These are phyloP conservation scores for Pangasianodon gigas DNA, from an alignment of 2,113 vertebrate genomes.

Conservation along the genomic window DNA sequence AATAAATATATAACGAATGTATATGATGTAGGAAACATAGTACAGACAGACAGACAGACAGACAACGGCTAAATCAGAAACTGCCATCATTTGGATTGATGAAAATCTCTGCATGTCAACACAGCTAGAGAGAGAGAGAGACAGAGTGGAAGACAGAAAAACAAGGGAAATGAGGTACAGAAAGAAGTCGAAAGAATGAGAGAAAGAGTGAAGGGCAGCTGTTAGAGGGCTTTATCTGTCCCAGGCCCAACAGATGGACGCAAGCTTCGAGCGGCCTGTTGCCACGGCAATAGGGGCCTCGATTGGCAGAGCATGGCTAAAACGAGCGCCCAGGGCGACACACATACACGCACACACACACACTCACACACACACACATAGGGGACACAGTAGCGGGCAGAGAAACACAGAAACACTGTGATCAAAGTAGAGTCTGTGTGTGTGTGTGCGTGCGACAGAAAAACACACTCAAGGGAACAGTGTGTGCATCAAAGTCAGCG, in stretches of 20 bases:
- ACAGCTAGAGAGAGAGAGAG: background rate
- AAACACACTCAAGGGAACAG: slow-evolving; percentile 15
- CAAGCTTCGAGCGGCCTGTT: slow-evolving; percentile 69
- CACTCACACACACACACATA: slow-evolving; percentile 15
- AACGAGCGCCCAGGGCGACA: slow-evolving; percentile 29
- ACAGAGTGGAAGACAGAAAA: background rate
- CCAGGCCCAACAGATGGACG: slow-evolving; percentile 80
- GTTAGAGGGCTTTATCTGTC: slow-evolving; percentile 67
- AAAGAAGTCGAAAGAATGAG: background rate
- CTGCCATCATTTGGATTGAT: background rate
- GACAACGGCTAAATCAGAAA: background rate
- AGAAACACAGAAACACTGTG: slow-evolving; percentile 27
- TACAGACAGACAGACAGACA: background rate
- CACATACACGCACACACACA: slow-evolving; percentile 14
- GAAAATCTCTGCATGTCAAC: background rate
- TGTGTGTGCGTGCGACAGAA: slow-evolving; percentile 44
- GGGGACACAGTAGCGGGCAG: slow-evolving; percentile 14
- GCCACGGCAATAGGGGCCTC: slow-evolving; percentile 62
- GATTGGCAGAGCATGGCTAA: slow-evolving; percentile 67
- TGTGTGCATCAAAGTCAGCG: slow-evolving; percentile 32
- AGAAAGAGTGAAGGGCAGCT: slow-evolving; percentile 61
- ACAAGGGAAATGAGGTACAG: background rate
- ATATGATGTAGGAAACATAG: background rate
- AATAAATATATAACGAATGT: background rate
- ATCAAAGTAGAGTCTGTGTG: slow-evolving; percentile 49